Evolutionary conservation across 2,888 invertebrate genomes (phyloP).

Genomic region (Pelosia muscerda): DNA sequence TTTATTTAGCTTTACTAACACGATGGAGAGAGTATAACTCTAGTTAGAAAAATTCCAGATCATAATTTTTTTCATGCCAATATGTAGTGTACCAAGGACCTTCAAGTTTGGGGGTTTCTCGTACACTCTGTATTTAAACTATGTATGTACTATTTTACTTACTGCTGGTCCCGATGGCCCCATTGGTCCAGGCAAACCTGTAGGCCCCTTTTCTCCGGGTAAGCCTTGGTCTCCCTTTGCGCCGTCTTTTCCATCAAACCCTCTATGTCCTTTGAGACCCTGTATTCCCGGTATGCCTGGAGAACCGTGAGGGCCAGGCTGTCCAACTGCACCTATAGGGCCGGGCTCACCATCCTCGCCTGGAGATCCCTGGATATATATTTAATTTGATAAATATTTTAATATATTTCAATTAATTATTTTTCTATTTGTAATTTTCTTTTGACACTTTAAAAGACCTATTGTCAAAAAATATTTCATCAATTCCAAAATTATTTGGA

Average conservation of each 20-base stretch:
- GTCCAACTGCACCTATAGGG: slow-evolving; percentile 90
- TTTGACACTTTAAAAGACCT: too few relatives aligned
- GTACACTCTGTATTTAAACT: not conserved
- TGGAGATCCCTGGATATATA: slow-evolving; percentile 86
- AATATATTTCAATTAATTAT: not conserved
- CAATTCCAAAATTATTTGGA: too few relatives aligned
- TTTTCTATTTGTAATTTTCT: too few relatives aligned
- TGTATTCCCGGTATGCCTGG: slow-evolving; percentile 92
- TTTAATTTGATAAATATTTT: not conserved
- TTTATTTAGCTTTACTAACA: too few relatives aligned
- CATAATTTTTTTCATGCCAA: too few relatives aligned
- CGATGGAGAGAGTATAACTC: too few relatives aligned
- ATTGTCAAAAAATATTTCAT: too few relatives aligned
- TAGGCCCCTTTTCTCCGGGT: slow-evolving; percentile 91
- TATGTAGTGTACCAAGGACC: too few relatives aligned
- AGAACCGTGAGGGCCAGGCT: slow-evolving; percentile 91
- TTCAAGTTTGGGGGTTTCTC: too few relatives aligned
- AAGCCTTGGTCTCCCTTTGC: slow-evolving; percentile 93
- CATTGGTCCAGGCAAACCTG: slow-evolving; percentile 89
- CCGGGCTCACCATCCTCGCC: slow-evolving; percentile 95
- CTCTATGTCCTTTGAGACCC: slow-evolving; percentile 94
- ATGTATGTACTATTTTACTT: slow-evolving; percentile 49
- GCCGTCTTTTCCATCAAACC: slow-evolving; percentile 92
- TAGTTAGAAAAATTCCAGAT: too few relatives aligned
- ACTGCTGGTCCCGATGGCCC: slow-evolving; percentile 91